phyloP scores from a whole-genome alignment of 2,888 invertebrate species.

The Erebia palarica region DNA sequence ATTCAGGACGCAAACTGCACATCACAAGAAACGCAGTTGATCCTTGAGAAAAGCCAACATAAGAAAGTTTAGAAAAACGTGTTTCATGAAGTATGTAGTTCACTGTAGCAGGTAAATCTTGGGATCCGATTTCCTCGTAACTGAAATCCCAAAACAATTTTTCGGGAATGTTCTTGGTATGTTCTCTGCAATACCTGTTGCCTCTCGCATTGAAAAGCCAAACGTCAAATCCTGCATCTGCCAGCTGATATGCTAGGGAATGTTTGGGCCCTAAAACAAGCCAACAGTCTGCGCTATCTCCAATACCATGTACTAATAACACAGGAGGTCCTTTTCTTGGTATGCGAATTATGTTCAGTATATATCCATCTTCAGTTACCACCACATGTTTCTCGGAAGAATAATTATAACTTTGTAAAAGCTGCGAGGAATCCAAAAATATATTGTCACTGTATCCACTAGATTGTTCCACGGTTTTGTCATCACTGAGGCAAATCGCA shows the following conservation, averaged over 20 bases:
- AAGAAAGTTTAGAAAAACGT: constrained; percentile 54
- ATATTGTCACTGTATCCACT: constrained; percentile 37
- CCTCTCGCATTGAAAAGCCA: constrained; percentile 72
- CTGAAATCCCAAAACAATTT: constrained; percentile 68
- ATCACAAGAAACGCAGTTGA: constrained; percentile 68
- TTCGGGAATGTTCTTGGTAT: constrained; percentile 51
- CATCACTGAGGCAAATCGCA: not conserved
- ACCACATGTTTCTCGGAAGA: constrained; percentile 57
- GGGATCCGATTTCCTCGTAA: constrained; percentile 71
- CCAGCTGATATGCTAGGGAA: constrained; percentile 63
- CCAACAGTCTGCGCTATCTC: constrained; percentile 73
- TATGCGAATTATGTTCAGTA: constrained; percentile 61
- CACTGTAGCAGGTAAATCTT: constrained; percentile 65
- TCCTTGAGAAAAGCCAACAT: constrained; percentile 73
- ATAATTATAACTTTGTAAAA: constrained; percentile 62
- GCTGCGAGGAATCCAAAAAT: constrained; percentile 60
- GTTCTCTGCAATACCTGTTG: constrained; percentile 68
- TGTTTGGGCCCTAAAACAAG: constrained; percentile 61
- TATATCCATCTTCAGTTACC: constrained; percentile 65
- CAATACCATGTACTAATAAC: constrained; percentile 67
- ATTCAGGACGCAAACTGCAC: constrained; percentile 64
- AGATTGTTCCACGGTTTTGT: not conserved
- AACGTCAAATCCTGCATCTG: constrained; percentile 64
- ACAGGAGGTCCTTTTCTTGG: constrained; percentile 63
- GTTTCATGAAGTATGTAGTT: constrained; percentile 62